Percentiles rank a stretch among this genome's conserved stretches.
These are phyloP conservation scores for Danio tinwini DNA, from an alignment of 2,797 vertebrate genomes.

Conservation along the genomic window DNA sequence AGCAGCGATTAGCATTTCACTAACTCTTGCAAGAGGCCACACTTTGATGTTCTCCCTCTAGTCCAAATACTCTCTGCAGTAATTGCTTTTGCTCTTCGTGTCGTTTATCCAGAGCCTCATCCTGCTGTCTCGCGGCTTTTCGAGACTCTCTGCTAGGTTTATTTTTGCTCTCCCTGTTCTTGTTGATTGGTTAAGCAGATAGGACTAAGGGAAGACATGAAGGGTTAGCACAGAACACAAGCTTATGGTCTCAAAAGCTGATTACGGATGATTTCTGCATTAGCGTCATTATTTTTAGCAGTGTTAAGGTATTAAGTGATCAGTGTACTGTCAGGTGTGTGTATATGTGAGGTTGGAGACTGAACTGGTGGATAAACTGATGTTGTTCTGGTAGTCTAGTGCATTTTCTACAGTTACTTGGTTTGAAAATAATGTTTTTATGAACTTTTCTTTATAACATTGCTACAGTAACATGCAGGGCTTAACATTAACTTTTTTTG, in stretches of 20 bases:
- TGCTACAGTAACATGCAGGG: no score
- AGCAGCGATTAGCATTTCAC: slow-evolving; percentile 73
- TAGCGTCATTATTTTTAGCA: slow-evolving; percentile 64
- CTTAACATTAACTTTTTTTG: no score
- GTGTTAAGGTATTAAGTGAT: slow-evolving; percentile 65
- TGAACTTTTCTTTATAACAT: no score
- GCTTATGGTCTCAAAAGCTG: slow-evolving; percentile 66
- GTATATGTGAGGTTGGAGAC: not conserved
- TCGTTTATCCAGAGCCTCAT: slow-evolving; percentile 58
- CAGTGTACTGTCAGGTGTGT: slow-evolving; percentile 50
- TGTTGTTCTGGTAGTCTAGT: not conserved
- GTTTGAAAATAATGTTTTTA: no score
- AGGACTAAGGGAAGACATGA: slow-evolving; percentile 62
- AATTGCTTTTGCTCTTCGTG: slow-evolving; percentile 48
- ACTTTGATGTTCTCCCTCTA: slow-evolving; percentile 73
- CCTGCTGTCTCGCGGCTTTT: slow-evolving; percentile 44
- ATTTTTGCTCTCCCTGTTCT: slow-evolving; percentile 39
- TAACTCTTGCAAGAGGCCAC: slow-evolving; percentile 63
- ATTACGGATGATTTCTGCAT: slow-evolving; percentile 65
- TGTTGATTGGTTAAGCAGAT: slow-evolving; percentile 71
- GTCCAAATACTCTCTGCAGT: slow-evolving; percentile 56
- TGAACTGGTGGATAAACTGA: not conserved
- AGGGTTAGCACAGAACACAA: slow-evolving; percentile 52
- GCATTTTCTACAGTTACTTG: no score
- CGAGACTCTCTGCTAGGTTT: slow-evolving; percentile 37